Conservation (phyloP, 2,797 vertebrate genomes). For the Microhierax caerulescens region DNA sequence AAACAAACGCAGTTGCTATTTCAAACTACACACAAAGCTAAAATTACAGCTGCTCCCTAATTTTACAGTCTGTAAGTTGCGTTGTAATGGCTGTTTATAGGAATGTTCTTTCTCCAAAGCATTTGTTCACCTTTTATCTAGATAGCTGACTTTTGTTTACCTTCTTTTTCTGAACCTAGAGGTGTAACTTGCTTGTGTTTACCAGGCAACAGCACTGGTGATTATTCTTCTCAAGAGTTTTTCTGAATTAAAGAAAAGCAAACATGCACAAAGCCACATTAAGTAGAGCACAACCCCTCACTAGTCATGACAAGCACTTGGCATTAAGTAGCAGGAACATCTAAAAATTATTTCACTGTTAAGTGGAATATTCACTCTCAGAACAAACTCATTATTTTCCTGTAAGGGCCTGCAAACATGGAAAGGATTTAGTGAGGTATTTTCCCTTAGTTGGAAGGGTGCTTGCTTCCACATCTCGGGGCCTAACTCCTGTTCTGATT, state of each 20-base stretch:
- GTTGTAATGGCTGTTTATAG: neutral
- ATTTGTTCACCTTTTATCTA: constrained; percentile 12
- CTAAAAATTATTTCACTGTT: neutral
- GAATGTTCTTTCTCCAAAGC: neutral
- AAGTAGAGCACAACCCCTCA: neutral
- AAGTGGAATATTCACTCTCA: neutral
- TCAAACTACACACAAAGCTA: neutral
- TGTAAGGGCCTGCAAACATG: neutral
- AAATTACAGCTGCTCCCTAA: neutral
- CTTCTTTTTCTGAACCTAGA: neutral
- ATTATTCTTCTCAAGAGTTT: neutral
- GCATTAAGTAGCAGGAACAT: neutral
- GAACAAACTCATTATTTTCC: neutral
- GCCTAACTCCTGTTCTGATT: neutral
- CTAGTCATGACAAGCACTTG: neutral
- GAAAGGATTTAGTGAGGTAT: neutral
- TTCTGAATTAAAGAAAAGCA: neutral
- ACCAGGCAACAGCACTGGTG: neutral
- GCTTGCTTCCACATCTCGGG: neutral
- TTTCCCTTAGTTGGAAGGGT: neutral
- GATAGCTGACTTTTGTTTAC: neutral
- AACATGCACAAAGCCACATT: neutral
- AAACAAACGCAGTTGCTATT: constrained; percentile 5
- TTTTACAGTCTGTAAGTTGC: neutral
- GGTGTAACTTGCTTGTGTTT: neutral